Evolutionary conservation across 2,888 invertebrate species (phyloP), one percentile per base, ranked within the genome.

Genomic region (Heteropelma amictum): DNA sequence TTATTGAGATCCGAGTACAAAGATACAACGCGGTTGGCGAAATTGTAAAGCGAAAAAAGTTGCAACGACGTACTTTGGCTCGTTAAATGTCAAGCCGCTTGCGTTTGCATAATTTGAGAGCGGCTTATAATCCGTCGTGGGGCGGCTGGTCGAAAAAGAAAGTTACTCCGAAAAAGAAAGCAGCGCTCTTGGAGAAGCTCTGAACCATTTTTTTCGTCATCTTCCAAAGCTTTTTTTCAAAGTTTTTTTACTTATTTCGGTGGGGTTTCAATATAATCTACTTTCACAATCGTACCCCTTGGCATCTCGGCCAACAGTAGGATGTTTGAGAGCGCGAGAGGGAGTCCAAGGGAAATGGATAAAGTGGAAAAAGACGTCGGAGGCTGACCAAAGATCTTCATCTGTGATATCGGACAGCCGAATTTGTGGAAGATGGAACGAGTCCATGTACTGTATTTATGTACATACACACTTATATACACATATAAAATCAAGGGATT

Each of bases 401-500:
- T 49, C 40, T 40, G 28, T 51, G 51, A 64, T 64, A 51, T 64
- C 40, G 28, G 64, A 64, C 64, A 40, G 51, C 40, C 53, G 28
- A 12, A 40, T 40, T 64, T 40, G 38, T 19, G 64, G 26, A 28
- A 51, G 40, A 70, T 35, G 26, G 3, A 12, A 14, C 10, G 17
- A 33, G 35, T 33, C 33, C 19, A 10, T 53, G 10, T 14, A 14
- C 8, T 49, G 14, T 49, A 28, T 28, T 26, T 28, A 3, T 40
- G 3, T 40, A 53, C 8, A 53, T 8, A 54, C 3, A n/a, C n/a
- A 14, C 12, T n/a, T 45, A 35, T 45, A 47, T 47, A 61, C 33
- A 14, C 47, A 47, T 64, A 53, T 75, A 42, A 75, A n/a, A n/a
- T n/a, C 65, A 53, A 68, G 67, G 51, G 76, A 76, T 79, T 80